phyloP scores from a whole-genome alignment of 2,888 invertebrate genomes.

The Apantesis nais region DNA sequence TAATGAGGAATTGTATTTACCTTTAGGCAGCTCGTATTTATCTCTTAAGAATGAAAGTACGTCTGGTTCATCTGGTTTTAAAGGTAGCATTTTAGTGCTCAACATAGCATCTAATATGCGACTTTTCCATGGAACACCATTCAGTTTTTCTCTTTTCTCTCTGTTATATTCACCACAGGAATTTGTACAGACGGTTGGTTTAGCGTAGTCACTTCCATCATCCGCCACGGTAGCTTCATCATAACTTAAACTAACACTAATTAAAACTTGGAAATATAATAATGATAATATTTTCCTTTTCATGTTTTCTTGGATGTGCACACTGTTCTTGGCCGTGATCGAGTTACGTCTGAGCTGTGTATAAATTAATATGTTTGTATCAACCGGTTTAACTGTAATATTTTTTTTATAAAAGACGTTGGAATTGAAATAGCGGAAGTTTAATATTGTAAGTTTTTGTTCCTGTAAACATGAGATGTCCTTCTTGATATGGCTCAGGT shows the following conservation, averaged over 20 bases:
- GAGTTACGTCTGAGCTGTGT: slow-evolving; percentile 40
- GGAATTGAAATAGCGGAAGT: slow-evolving; percentile 10
- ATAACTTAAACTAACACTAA: slow-evolving; percentile 28
- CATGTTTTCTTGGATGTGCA: slow-evolving; percentile 24
- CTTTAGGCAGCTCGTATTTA: slow-evolving; percentile 71
- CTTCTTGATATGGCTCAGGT: too few species aligned
- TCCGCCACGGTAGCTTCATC: slow-evolving; percentile 47
- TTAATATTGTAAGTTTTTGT: not conserved
- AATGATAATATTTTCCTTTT: slow-evolving; percentile 25
- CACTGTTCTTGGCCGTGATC: slow-evolving; percentile 49
- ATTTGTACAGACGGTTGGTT: slow-evolving; percentile 50
- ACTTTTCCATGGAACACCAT: slow-evolving; percentile 50
- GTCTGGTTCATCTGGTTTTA: slow-evolving; percentile 60
- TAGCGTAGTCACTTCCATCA: slow-evolving; percentile 56
- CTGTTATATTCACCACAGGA: slow-evolving; percentile 55
- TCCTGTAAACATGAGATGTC: not conserved
- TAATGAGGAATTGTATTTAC: slow-evolving; percentile 49
- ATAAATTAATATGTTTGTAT: slow-evolving; percentile 25
- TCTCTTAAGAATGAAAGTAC: slow-evolving; percentile 65
- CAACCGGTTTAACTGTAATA: slow-evolving; percentile 47
- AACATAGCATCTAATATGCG: slow-evolving; percentile 70
- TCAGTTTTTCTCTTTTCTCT: slow-evolving; percentile 55
- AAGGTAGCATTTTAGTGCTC: slow-evolving; percentile 58
- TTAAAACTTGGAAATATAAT: slow-evolving; percentile 31
- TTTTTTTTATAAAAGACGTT: slow-evolving; percentile 29